phyloP scores from a whole-genome alignment of 2,113 vertebrate genomes.

The Lagopus leucura region DNA sequence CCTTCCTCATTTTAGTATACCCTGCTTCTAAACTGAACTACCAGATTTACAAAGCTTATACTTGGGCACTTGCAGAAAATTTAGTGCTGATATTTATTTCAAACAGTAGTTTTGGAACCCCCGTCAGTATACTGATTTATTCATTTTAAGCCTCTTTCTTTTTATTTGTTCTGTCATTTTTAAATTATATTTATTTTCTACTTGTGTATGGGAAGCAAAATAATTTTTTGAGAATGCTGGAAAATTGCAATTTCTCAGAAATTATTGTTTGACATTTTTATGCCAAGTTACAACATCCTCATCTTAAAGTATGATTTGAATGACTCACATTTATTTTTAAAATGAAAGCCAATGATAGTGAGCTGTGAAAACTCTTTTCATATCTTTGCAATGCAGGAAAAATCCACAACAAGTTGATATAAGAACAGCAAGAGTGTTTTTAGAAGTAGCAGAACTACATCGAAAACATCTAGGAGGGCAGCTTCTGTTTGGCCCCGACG shows the following conservation, averaged over 20 bases:
- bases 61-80: neutral
- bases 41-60: neutral
- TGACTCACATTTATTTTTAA: neutral
- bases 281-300: neutral
- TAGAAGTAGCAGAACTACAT: slow-evolving; percentile 97
- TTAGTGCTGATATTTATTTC: slow-evolving; percentile 15
- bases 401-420: slow-evolving; percentile 93
- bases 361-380: neutral
- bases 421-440: slow-evolving; percentile 89
- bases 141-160: neutral
- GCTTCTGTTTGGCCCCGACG: slow-evolving; percentile 91
- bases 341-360: neutral
- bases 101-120: neutral
- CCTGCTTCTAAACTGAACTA: neutral
- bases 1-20: neutral
- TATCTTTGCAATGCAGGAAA: slow-evolving; percentile 81
- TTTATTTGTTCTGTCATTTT: neutral
- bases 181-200: neutral
- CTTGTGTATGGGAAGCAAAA: neutral
- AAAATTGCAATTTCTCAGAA: neutral
- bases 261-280: slow-evolving; percentile 1
- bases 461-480: slow-evolving; percentile 96
- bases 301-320: neutral
- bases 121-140: neutral
- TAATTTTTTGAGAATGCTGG: neutral